phyloP scores from a whole-genome alignment of 2,113 vertebrate genomes.

The Lepus timidus region DNA sequence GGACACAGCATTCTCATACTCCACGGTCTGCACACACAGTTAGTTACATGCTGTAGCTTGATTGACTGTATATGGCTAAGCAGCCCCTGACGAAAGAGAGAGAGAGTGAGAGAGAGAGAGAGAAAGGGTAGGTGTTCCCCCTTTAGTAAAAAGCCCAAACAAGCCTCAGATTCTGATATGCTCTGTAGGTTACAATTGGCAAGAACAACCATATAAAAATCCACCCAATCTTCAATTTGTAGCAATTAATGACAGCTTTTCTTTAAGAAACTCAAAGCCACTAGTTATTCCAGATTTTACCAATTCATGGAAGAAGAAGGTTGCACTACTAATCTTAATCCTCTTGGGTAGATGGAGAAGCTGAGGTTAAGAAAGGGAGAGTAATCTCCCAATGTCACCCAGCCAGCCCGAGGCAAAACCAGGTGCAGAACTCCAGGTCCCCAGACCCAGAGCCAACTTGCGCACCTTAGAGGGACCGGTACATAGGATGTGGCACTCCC shows the following conservation, averaged over 20 bases:
- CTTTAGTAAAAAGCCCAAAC: not conserved
- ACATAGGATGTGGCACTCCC: not conserved
- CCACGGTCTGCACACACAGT: not conserved
- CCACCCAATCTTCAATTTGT: not conserved
- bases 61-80: not conserved
- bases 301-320: not conserved
- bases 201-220: not conserved
- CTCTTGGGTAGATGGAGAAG: not conserved
- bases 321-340: not conserved
- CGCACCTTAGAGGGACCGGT: not conserved
- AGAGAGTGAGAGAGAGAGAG: not conserved
- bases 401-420: not conserved
- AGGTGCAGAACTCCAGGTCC: not conserved
- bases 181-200: not conserved
- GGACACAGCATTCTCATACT: not conserved
- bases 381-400: not conserved
- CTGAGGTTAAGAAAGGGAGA: slow-evolving; percentile 26
- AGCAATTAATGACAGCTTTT: slow-evolving; percentile 26
- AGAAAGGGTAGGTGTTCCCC: not conserved
- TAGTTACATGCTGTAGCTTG: not conserved
- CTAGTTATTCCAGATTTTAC: not conserved
- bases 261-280: slow-evolving; percentile 18
- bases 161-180: not conserved
- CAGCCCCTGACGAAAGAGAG: not conserved
- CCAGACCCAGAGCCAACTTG: not conserved